Conservation (phyloP, 2,888 invertebrate species). For the Mycalesis mineus region DNA sequence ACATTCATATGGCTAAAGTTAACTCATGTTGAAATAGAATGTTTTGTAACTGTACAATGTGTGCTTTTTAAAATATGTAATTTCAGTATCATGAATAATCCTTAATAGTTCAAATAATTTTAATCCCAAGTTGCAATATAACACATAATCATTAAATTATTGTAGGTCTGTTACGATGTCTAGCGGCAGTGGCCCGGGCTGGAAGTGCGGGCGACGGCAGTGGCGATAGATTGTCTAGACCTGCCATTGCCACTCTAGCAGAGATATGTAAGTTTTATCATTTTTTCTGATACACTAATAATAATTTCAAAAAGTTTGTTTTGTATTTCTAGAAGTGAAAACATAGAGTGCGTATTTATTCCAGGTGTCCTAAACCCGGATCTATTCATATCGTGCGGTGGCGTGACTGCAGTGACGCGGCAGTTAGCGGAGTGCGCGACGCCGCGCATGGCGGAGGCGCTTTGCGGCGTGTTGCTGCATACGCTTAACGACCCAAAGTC, state of each 20-base stretch:
- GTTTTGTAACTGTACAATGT: too few relatives aligned
- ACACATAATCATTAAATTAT: background rate
- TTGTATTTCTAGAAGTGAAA: too few relatives aligned
- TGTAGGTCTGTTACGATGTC: constrained; percentile 83
- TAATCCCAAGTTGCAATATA: too few relatives aligned
- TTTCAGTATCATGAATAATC: too few relatives aligned
- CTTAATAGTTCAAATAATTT: too few relatives aligned
- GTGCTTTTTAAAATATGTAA: too few relatives aligned
- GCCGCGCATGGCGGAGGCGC: constrained; percentile 92
- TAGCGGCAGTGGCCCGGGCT: constrained; percentile 87
- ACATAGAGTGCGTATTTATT: too few relatives aligned
- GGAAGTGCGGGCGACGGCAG: constrained; percentile 85
- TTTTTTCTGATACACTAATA: too few relatives aligned
- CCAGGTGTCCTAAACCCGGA: constrained; percentile 89
- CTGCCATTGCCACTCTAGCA: constrained; percentile 91
- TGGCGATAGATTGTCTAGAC: constrained; percentile 89
- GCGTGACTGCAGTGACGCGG: constrained; percentile 88
- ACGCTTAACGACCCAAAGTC: constrained; percentile 91
- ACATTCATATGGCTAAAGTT: too few relatives aligned
- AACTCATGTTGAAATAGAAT: too few relatives aligned
- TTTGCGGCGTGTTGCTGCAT: constrained; percentile 91
- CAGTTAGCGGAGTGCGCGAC: constrained; percentile 91
- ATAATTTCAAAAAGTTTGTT: too few relatives aligned
- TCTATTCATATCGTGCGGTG: constrained; percentile 87
- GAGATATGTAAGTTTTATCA: constrained; percentile 83